Base-by-base conservation (phyloP, 1,140 invertebrate genomes). In the Sweltsa coloradensis region DNA sequence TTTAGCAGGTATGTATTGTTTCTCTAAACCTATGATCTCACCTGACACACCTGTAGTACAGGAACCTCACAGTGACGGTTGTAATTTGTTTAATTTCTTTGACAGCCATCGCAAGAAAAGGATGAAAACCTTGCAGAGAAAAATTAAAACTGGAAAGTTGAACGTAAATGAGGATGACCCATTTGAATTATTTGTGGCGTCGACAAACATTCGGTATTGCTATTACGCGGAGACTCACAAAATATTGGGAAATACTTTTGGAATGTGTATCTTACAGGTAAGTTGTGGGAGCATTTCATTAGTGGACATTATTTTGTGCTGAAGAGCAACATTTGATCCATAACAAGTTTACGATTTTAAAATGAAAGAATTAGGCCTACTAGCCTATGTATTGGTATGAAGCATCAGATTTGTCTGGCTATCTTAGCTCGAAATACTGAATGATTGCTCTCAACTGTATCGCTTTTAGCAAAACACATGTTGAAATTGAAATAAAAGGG, bases 221-320 rank as follows among this genome's bases (percentile, higher is more conserved):
- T 99, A 98, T 68, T 99, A 99, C 65, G 81, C 82, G 3, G 95
- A 99, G 66, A 97, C 95, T 6, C 92, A 98, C 63, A 93, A 93
- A 59, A 97, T 99, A 62, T 72, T 99, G 1, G 97, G 97, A 44
- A 92, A 95, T 53, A 99, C 96, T 1, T 99, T 87, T 71, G 94
- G 93, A 46, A 95, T 97, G 75, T 94, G 92, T 70, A 80, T 99
- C 48, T 69, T 98, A 48, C 93, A 97, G 74, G 85, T 86, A 68
- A 54, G 29, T 52, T 42, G n/a, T n/a, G n/a, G n/a, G n/a, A n/a
- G n/a, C n/a, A n/a, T n/a, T n/a, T n/a, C n/a, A n/a, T n/a, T n/a
- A n/a, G n/a, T n/a, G n/a, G n/a, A n/a, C n/a, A n/a, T n/a, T n/a
- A n/a, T n/a, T n/a, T n/a, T n/a, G n/a, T n/a, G n/a, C n/a, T n/a